Percentiles rank a stretch among this genome's conserved stretches.
Evolutionary conservation across 2,113 vertebrate species (phyloP).

Genomic region (Columbina picui): DNA sequence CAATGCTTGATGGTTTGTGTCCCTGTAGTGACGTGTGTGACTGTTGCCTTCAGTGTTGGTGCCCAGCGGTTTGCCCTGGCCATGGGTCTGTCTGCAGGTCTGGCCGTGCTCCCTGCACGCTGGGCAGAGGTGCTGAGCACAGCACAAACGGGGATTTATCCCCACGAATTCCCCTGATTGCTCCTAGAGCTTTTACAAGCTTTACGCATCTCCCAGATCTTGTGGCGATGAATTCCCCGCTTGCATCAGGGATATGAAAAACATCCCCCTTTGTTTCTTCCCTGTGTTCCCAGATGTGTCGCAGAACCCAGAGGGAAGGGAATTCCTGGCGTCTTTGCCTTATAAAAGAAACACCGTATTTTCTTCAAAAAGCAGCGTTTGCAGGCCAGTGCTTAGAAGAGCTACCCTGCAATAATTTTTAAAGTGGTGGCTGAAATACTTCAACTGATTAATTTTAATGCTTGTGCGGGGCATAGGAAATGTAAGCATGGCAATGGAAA

Average conservation of each 20-base stretch:
- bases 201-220: not conserved
- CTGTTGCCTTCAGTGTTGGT: not conserved
- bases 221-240: not conserved
- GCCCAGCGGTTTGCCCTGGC: not conserved
- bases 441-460: not conserved
- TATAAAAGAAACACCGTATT: not conserved
- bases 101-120: too few species aligned
- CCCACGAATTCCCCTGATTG: not conserved
- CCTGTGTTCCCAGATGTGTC: not conserved
- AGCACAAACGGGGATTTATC: not conserved
- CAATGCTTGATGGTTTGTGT: not conserved
- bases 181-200: not conserved
- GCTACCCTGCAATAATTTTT: not conserved
- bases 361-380: not conserved
- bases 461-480: not conserved
- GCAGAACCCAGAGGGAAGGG: not conserved
- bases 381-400: not conserved
- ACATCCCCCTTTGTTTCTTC: not conserved
- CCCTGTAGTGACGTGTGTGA: not conserved
- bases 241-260: not conserved
- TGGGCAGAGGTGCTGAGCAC: not conserved
- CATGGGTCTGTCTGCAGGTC: too few species aligned
- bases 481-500: not conserved
- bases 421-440: not conserved
- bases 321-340: not conserved